Evolutionary conservation across 2,797 vertebrate species (phyloP).

Genomic region (Sebastiscus tertius): DNA sequence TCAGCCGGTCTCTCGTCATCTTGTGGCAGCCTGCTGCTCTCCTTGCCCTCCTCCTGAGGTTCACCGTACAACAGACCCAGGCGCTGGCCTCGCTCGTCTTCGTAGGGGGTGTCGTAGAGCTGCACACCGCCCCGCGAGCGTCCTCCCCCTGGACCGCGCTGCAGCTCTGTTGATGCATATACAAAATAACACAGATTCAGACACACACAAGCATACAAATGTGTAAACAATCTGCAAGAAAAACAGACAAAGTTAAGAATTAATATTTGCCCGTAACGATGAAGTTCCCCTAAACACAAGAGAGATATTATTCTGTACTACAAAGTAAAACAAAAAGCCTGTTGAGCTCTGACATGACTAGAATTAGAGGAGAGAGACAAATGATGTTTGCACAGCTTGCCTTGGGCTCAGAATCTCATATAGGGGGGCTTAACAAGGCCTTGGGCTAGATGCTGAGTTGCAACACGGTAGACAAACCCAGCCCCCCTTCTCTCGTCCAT

Average conservation of each 20-base stretch:
- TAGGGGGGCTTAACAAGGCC: slow-evolving; percentile 69
- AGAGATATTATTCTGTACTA: slow-evolving; percentile 42
- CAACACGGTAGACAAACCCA: slow-evolving; percentile 47
- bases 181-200: slow-evolving; percentile 11
- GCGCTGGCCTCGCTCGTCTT: slow-evolving; percentile 78
- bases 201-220: neutral
- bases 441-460: slow-evolving; percentile 59
- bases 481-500: slow-evolving; percentile 27
- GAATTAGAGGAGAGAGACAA: slow-evolving; percentile 66
- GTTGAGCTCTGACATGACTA: slow-evolving; percentile 70
- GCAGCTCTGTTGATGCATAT: slow-evolving; percentile 73
- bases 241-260: neutral
- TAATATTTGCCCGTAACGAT: slow-evolving; percentile 10
- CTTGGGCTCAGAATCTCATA: slow-evolving; percentile 68
- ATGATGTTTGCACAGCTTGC: slow-evolving; percentile 81
- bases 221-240: neutral
- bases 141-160: slow-evolving; percentile 69
- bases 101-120: slow-evolving; percentile 93
- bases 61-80: slow-evolving; percentile 54
- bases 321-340: slow-evolving; percentile 60
- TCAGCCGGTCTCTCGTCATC: slow-evolving; percentile 93
- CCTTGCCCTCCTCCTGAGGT: slow-evolving; percentile 71
- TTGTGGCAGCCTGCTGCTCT: slow-evolving; percentile 88
- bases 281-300: slow-evolving; percentile 11
- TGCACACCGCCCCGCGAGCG: slow-evolving; percentile 78